Percentiles rank a stretch among this genome's conserved stretches.
These are phyloP conservation scores for Lasioglossum oenotherae DNA, from an alignment of 2,888 invertebrate species.

Conservation along the genomic window DNA sequence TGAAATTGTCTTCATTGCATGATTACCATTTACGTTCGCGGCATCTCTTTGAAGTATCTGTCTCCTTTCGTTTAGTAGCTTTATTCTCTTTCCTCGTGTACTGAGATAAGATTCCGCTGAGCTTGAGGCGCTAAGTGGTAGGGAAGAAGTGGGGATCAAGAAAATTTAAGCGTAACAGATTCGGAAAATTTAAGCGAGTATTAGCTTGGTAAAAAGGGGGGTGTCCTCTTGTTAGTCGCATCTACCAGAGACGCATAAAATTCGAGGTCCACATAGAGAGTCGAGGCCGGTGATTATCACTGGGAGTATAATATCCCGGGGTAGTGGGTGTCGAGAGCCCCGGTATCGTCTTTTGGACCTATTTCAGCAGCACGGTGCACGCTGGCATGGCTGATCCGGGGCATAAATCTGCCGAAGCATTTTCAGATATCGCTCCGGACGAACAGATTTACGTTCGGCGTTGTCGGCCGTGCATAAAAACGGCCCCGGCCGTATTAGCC, in stretches of 20 bases:
- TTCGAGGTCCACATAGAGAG: neutral
- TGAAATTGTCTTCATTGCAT: neutral
- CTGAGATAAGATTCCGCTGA: neutral
- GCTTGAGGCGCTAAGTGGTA: neutral
- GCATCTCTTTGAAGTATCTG: neutral
- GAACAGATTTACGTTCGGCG: conserved; percentile 53
- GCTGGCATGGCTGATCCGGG: conserved; percentile 24
- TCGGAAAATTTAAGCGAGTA: neutral
- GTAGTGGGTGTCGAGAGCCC: neutral
- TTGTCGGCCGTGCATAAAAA: conserved; percentile 41
- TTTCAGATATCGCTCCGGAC: conserved; percentile 47
- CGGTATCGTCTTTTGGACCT: conserved; percentile 1
- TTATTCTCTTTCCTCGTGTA: neutral
- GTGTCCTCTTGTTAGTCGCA: neutral
- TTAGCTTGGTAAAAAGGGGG: neutral
- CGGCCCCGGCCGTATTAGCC: conserved; percentile 40
- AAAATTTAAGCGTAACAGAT: neutral
- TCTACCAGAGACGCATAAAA: neutral
- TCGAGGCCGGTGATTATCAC: neutral
- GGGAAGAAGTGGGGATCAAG: neutral
- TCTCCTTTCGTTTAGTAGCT: neutral
- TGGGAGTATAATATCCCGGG: neutral
- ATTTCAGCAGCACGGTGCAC: neutral
- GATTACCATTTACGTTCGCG: neutral
- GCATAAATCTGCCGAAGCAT: conserved; percentile 41